These are phyloP conservation scores for Sisyra nigra DNA, from an alignment of 2,888 invertebrate genomes.

Conservation along the genomic window DNA sequence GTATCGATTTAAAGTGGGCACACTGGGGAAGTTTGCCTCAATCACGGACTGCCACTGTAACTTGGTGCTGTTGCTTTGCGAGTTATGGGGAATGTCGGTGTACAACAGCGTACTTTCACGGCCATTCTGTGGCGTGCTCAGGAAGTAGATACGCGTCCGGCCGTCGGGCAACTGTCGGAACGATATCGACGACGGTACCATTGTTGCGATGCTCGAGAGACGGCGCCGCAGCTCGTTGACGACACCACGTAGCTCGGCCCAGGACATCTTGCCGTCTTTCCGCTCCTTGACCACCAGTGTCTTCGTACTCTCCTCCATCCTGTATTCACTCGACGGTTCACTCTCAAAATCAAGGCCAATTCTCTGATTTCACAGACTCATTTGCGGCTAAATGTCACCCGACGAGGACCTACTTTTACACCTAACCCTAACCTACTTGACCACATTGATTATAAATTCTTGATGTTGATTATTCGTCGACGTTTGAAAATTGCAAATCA, in stretches of 20 bases:
- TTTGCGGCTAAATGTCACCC: too few relatives aligned
- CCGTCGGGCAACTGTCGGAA: slow-evolving; percentile 66
- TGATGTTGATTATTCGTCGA: too few relatives aligned
- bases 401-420: too few relatives aligned
- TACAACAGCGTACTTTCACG: slow-evolving; percentile 83
- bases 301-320: slow-evolving; percentile 4
- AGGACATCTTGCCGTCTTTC: slow-evolving; percentile 30
- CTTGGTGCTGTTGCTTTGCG: slow-evolving; percentile 34
- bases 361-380: too few relatives aligned
- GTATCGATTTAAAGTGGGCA: slow-evolving; percentile 38
- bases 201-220: slow-evolving; percentile 59
- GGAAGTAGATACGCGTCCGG: slow-evolving; percentile 73
- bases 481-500: too few relatives aligned
- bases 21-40: slow-evolving; percentile 55
- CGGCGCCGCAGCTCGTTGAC: slow-evolving; percentile 69
- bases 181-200: slow-evolving; percentile 68
- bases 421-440: too few relatives aligned
- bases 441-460: too few relatives aligned
- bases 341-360: too few relatives aligned
- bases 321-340: too few relatives aligned
- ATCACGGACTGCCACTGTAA: slow-evolving; percentile 69
- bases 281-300: slow-evolving; percentile 1
- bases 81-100: slow-evolving; percentile 59
- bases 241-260: slow-evolving; percentile 66
- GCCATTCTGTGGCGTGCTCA: slow-evolving; percentile 73